phyloP scores from a whole-genome alignment of 92 coral and sea anemone species.

The Montipora capitata region DNA sequence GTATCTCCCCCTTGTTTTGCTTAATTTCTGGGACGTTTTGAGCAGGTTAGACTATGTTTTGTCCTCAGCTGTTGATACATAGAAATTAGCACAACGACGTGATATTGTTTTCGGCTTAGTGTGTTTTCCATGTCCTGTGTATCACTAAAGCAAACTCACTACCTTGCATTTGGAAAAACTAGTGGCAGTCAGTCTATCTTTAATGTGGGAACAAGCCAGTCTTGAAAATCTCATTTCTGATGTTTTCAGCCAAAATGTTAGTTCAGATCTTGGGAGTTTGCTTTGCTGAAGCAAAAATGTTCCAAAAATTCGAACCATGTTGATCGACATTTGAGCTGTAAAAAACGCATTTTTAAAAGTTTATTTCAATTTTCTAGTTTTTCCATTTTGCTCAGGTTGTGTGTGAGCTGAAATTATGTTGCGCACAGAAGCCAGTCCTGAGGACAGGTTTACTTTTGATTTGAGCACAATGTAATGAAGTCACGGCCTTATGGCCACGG shows the following conservation, averaged over 20 bases:
- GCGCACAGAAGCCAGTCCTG: conserved; percentile 33
- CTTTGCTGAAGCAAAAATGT: background rate
- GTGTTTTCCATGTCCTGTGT: conserved; percentile 9
- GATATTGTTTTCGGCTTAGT: conserved; percentile 14
- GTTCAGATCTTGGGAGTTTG: too few species aligned
- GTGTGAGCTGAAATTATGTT: conserved; percentile 23
- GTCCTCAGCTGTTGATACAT: conserved; percentile 41
- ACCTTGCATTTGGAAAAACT: conserved; percentile 9
- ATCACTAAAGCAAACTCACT: conserved; percentile 19
- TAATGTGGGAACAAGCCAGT: background rate
- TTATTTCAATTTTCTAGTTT: too few species aligned
- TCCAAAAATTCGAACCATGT: background rate
- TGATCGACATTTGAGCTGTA: too few species aligned
- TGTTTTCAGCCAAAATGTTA: background rate
- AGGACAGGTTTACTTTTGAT: background rate
- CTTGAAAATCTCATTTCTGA: too few species aligned
- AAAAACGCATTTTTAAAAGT: background rate
- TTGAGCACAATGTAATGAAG: conserved; percentile 58
- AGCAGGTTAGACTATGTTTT: conserved; percentile 33
- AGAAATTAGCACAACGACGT: conserved; percentile 1
- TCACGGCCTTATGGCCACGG: conserved; percentile 46
- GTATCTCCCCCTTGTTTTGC: background rate
- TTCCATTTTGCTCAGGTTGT: conserved; percentile 16
- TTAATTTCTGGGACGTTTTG: conserved; percentile 13
- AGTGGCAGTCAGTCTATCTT: too few species aligned